Conservation (phyloP, 35 echinoderm and acorn worm species). For the Lytechinus variegatus region DNA sequence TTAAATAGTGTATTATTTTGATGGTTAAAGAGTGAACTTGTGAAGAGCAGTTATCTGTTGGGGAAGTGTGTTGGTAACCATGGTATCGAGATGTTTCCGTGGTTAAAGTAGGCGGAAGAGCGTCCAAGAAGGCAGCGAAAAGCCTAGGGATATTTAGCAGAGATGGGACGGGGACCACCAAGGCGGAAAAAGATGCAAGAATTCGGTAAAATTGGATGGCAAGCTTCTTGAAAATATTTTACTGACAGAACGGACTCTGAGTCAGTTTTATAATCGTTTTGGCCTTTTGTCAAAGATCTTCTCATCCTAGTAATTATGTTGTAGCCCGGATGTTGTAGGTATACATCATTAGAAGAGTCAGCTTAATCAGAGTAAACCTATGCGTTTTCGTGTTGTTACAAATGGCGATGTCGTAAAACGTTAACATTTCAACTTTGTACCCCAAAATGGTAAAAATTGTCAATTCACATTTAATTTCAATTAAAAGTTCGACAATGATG, state of each 20-base stretch:
- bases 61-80: not conserved
- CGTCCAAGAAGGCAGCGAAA: not conserved
- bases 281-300: no score
- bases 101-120: not conserved
- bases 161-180: not conserved
- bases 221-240: not conserved
- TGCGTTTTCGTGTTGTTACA: no score
- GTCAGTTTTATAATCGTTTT: not conserved
- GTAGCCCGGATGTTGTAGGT: no score
- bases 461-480: no score
- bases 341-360: no score
- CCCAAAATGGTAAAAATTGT: no score
- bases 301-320: no score
- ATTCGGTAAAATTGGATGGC: not conserved
- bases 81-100: not conserved
- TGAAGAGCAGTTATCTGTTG: not conserved
- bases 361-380: no score
- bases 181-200: not conserved
- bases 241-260: not conserved
- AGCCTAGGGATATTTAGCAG: slow-evolving; percentile 1
- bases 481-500: no score
- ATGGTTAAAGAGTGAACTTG: not conserved
- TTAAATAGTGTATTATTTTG: not conserved
- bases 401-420: no score
- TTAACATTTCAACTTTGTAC: no score